phyloP scores from a whole-genome alignment of 2,888 invertebrate species.

The Entomobrya proxima region DNA sequence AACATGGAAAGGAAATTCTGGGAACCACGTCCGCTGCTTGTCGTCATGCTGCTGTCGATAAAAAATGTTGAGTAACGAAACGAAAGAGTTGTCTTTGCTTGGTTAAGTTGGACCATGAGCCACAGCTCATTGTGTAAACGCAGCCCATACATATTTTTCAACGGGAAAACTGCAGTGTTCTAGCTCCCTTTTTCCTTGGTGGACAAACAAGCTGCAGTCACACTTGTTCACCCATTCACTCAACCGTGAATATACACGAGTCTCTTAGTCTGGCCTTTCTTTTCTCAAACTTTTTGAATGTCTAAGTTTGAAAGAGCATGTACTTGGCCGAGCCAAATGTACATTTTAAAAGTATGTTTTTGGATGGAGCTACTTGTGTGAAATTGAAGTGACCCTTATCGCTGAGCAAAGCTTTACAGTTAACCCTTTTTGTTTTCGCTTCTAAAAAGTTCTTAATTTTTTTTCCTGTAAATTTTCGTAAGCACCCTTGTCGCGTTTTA shows the following conservation, averaged over 20 bases:
- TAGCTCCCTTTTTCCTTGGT: neutral
- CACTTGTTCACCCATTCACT: conserved; percentile 52
- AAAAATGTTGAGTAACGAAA: conserved; percentile 8
- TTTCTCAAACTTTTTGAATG: conserved; percentile 42
- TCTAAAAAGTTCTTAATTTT: neutral
- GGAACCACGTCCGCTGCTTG: neutral
- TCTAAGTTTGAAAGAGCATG: conserved; percentile 12
- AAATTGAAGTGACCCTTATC: conserved; percentile 31
- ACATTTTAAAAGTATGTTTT: neutral
- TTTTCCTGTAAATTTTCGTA: conserved; percentile 1
- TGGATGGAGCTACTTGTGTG: neutral
- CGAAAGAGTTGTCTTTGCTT: neutral
- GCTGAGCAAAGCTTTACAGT: neutral
- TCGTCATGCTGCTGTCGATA: neutral
- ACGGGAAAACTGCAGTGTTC: conserved; percentile 17
- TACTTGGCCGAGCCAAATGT: neutral
- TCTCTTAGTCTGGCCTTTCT: neutral
- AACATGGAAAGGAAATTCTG: conserved; percentile 1
- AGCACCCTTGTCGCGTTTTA: neutral
- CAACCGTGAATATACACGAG: neutral
- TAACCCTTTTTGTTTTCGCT: neutral
- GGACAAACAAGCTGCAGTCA: conserved; percentile 42
- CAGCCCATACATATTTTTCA: conserved; percentile 23
- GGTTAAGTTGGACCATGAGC: neutral
- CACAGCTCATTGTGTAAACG: neutral